phyloP scores from a whole-genome alignment of 2,113 vertebrate genomes.

The Apus apus region DNA sequence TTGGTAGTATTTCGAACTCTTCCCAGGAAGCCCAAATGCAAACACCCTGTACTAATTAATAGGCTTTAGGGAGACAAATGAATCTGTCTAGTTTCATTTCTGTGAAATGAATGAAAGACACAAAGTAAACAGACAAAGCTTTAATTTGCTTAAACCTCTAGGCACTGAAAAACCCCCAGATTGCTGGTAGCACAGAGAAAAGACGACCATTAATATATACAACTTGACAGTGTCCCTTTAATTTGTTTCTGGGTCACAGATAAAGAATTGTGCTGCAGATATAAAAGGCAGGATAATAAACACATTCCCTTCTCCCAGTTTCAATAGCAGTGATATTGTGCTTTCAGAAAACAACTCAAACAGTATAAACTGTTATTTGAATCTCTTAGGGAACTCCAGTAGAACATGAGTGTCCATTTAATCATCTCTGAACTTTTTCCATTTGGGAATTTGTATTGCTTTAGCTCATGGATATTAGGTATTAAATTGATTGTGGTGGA shows the following conservation, averaged over 20 bases:
- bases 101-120: neutral
- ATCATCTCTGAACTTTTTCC: neutral
- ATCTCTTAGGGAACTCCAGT: neutral
- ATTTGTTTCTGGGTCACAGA: constrained; percentile 52
- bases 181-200: neutral
- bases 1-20: neutral
- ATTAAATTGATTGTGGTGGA: neutral
- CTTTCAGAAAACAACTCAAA: constrained; percentile 16
- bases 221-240: constrained; percentile 27
- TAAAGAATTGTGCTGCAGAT: constrained; percentile 17
- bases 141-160: constrained; percentile 26
- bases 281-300: constrained; percentile 19
- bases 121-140: constrained; percentile 15
- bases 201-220: constrained; percentile 21
- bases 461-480: neutral
- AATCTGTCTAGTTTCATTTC: neutral
- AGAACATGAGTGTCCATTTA: neutral
- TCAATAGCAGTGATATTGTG: neutral
- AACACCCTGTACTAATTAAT: neutral
- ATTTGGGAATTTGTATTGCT: neutral
- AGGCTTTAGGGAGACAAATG: neutral
- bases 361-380: neutral
- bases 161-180: neutral
- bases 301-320: neutral
- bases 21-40: neutral